Percentiles rank a stretch among this genome's conserved stretches.
Evolutionary conservation across 2,888 invertebrate species (phyloP).

Genomic region (Acanthoscelides obtectus): DNA sequence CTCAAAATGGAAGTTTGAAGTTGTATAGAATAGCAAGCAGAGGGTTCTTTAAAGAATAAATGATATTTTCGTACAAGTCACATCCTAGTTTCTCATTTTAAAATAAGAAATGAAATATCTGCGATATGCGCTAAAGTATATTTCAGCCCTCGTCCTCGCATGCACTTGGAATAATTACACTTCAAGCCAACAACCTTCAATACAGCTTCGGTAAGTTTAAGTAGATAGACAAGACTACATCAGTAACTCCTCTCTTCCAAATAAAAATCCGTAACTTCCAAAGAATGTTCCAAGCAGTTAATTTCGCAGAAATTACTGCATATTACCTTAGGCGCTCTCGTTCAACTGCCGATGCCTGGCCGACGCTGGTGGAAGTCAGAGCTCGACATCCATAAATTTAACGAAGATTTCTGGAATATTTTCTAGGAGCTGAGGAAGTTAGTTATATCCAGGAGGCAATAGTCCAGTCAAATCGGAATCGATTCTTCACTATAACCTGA

Average conservation of each 20-base stretch:
- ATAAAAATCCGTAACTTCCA: background rate
- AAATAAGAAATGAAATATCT: no score
- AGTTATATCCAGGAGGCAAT: background rate
- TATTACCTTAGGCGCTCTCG: background rate
- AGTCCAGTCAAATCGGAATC: background rate
- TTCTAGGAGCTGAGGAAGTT: background rate
- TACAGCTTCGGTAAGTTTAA: background rate
- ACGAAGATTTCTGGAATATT: background rate
- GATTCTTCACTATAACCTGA: no score
- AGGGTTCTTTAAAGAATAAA: no score
- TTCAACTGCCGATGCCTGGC: background rate
- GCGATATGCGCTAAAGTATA: no score
- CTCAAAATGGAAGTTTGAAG: no score
- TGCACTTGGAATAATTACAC: no score
- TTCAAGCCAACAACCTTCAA: background rate
- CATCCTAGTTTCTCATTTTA: no score
- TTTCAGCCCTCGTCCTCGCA: no score
- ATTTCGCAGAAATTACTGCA: background rate
- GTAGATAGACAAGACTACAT: background rate
- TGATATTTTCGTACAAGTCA: no score
- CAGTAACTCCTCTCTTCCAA: background rate
- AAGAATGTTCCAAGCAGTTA: background rate
- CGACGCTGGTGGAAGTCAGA: background rate
- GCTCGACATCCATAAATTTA: background rate
- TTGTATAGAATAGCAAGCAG: no score